Evolutionary conservation across 2,113 vertebrate genomes (phyloP).

Genomic region (Agapornis roseicollis): DNA sequence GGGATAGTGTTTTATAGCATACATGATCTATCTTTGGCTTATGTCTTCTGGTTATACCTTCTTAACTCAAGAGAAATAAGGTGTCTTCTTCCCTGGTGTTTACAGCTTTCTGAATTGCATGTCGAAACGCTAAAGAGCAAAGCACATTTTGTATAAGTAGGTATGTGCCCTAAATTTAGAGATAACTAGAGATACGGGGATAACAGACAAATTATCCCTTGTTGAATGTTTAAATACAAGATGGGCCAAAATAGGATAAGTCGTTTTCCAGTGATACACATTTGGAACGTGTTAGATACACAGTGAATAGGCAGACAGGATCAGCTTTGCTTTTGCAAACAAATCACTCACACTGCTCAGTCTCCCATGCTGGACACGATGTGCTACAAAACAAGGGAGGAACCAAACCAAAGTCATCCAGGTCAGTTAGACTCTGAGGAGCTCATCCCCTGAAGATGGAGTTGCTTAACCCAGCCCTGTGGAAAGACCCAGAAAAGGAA

Average conservation of each 20-base stretch:
- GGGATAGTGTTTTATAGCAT: not conserved
- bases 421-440: not conserved
- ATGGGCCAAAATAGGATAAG: not conserved
- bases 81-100: slow-evolving; percentile 21
- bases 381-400: fast-evolving
- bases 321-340: not conserved
- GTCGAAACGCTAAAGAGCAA: not conserved
- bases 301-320: not conserved
- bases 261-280: fast-evolving
- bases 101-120: not conserved
- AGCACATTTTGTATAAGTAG: not conserved
- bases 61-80: slow-evolving; percentile 12
- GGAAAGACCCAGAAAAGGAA: not conserved
- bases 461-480: not conserved
- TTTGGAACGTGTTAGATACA: not conserved
- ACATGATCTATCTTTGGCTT: slow-evolving; percentile 1
- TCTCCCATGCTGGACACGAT: fast-evolving
- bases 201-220: not conserved
- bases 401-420: not conserved
- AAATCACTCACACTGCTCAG: fast-evolving
- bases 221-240: not conserved
- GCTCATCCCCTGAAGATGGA: not conserved
- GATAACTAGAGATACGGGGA: not conserved
- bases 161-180: not conserved
- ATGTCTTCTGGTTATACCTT: not conserved